phyloP scores from a whole-genome alignment of 2,888 invertebrate species.

The Pandemis heparana region DNA sequence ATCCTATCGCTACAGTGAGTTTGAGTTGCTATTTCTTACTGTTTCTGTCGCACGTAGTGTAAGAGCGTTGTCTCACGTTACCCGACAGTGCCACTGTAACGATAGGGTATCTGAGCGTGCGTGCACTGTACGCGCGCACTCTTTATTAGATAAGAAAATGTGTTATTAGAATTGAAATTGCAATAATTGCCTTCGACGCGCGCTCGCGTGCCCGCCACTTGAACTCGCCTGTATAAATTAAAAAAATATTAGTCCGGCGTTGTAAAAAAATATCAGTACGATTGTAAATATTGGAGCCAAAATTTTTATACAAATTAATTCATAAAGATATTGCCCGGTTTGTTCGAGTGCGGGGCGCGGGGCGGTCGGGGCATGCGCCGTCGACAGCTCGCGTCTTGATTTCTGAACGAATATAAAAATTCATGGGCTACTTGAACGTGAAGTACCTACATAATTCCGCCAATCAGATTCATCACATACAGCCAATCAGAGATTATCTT shows the following conservation, averaged over 20 bases:
- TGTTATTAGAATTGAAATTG: constrained; percentile 81
- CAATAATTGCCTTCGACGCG: constrained; percentile 60
- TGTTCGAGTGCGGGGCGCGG: constrained; percentile 58
- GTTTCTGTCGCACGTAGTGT: constrained; percentile 52
- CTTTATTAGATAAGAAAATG: constrained; percentile 79
- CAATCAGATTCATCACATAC: constrained; percentile 23
- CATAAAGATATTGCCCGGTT: constrained; percentile 78
- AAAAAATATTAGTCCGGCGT: constrained; percentile 73
- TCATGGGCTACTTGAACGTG: constrained; percentile 32
- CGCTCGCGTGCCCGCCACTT: constrained; percentile 61
- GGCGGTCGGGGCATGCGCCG: constrained; percentile 43
- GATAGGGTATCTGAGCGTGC: constrained; percentile 70
- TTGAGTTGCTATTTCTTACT: constrained; percentile 73
- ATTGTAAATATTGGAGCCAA: constrained; percentile 83
- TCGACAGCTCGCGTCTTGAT: constrained; percentile 25
- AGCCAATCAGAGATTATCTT: constrained; percentile 29
- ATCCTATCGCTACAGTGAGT: constrained; percentile 81
- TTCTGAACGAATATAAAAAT: constrained; percentile 41
- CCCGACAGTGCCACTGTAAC: constrained; percentile 71
- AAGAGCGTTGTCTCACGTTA: constrained; percentile 46
- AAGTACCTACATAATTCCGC: constrained; percentile 11
- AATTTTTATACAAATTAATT: constrained; percentile 84
- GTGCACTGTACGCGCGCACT: constrained; percentile 75
- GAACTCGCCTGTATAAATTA: constrained; percentile 77
- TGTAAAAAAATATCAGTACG: constrained; percentile 75